Evolutionary conservation across 53 echinoderm and acorn worm genomes (phyloP).

Genomic region (Patiria pectinifera): DNA sequence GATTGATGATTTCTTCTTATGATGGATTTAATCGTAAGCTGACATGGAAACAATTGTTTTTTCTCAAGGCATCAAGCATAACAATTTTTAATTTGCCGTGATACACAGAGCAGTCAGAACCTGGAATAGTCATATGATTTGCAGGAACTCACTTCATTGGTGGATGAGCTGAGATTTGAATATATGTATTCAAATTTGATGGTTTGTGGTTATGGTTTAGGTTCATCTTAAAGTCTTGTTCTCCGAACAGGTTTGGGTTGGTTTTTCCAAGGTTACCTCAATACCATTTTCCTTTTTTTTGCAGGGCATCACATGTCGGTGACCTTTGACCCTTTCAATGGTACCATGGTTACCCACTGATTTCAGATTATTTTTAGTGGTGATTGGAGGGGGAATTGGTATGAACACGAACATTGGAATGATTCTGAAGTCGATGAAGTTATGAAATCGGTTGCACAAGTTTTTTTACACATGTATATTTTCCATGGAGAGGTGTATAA

Average conservation of each 20-base stretch:
- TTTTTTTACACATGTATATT: constrained; percentile 5
- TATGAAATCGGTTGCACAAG: neutral
- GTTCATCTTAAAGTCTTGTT: neutral
- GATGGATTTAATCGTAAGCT: too few species aligned
- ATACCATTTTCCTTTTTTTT: neutral
- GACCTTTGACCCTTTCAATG: neutral
- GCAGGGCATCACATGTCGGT: neutral
- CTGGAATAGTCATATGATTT: neutral
- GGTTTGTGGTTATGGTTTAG: neutral
- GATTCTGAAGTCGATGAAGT: too few species aligned
- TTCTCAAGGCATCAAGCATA: too few species aligned
- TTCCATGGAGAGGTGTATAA: constrained; percentile 22
- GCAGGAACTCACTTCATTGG: neutral
- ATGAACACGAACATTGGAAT: too few species aligned
- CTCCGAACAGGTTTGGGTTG: neutral
- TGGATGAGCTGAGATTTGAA: neutral
- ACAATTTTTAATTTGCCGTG: too few species aligned
- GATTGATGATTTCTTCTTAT: too few species aligned
- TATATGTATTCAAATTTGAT: neutral
- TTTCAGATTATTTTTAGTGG: neutral
- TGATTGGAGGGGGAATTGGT: too few species aligned
- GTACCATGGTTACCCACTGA: neutral
- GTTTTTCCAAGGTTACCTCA: neutral
- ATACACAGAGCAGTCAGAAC: neutral
- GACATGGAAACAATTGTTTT: too few species aligned